A percentile compares a stretch with the other conserved stretches of the same genome.
These are phyloP conservation scores for Argyra leucocephala DNA, from an alignment of 2,888 invertebrate species.

Conservation along the genomic window DNA sequence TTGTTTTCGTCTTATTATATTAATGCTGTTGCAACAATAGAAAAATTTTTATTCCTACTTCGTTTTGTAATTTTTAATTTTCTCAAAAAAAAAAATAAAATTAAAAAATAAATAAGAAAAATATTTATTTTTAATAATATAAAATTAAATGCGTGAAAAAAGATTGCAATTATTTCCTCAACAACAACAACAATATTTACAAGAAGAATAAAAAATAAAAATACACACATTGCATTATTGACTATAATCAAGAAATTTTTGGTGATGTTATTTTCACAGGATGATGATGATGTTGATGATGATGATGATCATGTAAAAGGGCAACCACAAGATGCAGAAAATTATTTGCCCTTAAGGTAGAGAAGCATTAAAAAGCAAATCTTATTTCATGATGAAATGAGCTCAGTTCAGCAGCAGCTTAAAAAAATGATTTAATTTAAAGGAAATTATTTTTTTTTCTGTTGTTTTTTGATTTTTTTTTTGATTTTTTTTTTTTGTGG, in stretches of 20 bases:
- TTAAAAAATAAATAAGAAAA: not conserved
- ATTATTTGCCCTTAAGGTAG: not conserved
- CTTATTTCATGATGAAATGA: not conserved
- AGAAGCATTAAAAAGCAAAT: not conserved
- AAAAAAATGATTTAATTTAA: not conserved
- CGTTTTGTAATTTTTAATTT: not conserved
- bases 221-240: not conserved
- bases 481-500: not conserved
- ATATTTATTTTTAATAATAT: not conserved
- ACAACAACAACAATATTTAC: no score
- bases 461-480: no score
- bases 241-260: not conserved
- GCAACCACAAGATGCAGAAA: conserved; percentile 1
- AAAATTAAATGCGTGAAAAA: conserved; percentile 3
- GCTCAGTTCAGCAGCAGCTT: not conserved
- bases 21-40: not conserved
- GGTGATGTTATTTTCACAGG: not conserved
- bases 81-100: not conserved
- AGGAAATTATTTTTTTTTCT: no score
- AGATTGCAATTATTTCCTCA: conserved; percentile 1
- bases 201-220: no score
- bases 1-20: no score
- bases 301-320: not conserved
- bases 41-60: not conserved
- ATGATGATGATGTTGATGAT: not conserved